Conservation (phyloP, 2,888 invertebrate genomes). For the Ormyrus pomaceus region DNA sequence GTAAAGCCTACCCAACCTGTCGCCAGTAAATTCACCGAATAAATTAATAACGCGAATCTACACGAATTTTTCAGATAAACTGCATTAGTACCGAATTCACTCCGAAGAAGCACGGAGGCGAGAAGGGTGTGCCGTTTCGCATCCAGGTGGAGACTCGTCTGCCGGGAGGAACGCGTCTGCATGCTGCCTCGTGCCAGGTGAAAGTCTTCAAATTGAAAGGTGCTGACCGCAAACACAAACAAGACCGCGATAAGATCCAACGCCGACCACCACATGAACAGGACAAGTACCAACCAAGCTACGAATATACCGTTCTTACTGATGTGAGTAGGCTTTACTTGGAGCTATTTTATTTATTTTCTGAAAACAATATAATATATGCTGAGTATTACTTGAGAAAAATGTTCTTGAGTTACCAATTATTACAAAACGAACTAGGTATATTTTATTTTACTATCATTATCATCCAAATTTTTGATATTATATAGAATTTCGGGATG, state of each 20-base stretch:
- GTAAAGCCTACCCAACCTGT: constrained; percentile 75
- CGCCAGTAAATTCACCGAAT: too few relatives aligned
- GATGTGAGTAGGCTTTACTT: constrained; percentile 81
- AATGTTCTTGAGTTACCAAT: too few relatives aligned
- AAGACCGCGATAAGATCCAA: constrained; percentile 95
- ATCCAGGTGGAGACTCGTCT: constrained; percentile 94
- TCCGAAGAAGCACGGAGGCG: constrained; percentile 97
- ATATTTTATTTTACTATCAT: too few relatives aligned
- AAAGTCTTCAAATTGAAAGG: constrained; percentile 97
- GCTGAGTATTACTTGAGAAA: too few relatives aligned
- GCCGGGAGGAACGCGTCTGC: constrained; percentile 82
- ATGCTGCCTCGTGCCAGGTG: constrained; percentile 97
- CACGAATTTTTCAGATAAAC: constrained; percentile 81
- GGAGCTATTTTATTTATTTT: too few relatives aligned
- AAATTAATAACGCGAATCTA: too few relatives aligned
- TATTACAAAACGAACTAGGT: too few relatives aligned
- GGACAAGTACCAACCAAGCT: constrained; percentile 96
- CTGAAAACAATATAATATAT: too few relatives aligned
- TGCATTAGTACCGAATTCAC: constrained; percentile 99
- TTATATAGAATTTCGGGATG: too few relatives aligned
- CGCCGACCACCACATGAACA: constrained; percentile 89
- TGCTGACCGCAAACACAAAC: constrained; percentile 97
- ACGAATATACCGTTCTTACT: constrained; percentile 94
- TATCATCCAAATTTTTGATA: too few relatives aligned
- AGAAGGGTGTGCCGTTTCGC: constrained; percentile 97